Evolutionary conservation across 2,797 vertebrate species (phyloP).

Genomic region (Pangasius krempfi): DNA sequence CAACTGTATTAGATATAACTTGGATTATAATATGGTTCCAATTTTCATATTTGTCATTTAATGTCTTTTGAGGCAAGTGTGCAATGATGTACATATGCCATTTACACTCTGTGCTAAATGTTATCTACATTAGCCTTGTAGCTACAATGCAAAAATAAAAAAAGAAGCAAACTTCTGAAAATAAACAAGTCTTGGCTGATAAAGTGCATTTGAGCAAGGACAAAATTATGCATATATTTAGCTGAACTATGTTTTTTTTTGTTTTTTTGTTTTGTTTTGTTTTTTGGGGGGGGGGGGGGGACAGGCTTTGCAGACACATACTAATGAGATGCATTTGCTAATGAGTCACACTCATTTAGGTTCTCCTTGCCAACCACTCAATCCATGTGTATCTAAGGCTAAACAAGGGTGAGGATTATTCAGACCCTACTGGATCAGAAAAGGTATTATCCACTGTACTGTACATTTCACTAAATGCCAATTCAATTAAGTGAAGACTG

Average conservation of each 20-base stretch:
- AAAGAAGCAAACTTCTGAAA: not conserved
- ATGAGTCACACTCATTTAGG: not conserved
- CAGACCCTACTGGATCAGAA: not conserved
- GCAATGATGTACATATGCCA: not conserved
- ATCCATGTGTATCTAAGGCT: not conserved
- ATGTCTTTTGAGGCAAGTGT: not conserved
- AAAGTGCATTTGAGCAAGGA: not conserved
- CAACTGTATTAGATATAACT: not conserved
- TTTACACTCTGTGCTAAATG: not conserved
- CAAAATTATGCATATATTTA: not conserved
- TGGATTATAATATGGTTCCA: not conserved
- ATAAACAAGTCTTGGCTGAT: not conserved
- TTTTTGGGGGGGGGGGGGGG: too few species aligned
- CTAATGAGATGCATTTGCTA: not conserved
- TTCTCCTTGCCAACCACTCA: not conserved
- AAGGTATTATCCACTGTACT: not conserved
- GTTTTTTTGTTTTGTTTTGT: too few species aligned
- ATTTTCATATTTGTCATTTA: not conserved
- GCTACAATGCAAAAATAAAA: not conserved
- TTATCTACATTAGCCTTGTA: not conserved
- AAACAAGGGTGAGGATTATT: conserved; percentile 6
- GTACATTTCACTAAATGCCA: not conserved
- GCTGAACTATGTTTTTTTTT: not conserved
- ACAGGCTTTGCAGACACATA: not conserved
- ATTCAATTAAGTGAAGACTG: not conserved